Evolutionary conservation across 2,113 vertebrate species (phyloP).

Genomic region (Esox niger): DNA sequence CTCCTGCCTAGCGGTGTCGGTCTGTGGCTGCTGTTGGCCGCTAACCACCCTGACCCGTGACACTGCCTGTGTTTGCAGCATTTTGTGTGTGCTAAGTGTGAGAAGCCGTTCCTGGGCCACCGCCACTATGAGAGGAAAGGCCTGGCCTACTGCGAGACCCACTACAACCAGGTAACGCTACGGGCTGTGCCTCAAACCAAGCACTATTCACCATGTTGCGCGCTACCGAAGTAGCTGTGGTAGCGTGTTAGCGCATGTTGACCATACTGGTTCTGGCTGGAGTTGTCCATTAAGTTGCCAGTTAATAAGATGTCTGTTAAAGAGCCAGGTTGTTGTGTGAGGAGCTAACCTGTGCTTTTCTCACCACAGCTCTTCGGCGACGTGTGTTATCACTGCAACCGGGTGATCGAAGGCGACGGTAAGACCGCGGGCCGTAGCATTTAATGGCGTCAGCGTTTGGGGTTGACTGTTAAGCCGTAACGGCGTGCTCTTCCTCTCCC

Average conservation of each 20-base stretch:
- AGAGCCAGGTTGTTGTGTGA: slow-evolving; percentile 6
- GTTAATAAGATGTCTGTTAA: too few relatives aligned
- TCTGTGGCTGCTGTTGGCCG: not conserved
- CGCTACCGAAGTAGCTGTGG: too few relatives aligned
- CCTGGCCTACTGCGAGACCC: slow-evolving; percentile 94
- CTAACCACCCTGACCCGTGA: not conserved
- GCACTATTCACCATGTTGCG: too few relatives aligned
- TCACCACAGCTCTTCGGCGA: slow-evolving; percentile 90
- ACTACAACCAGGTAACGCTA: slow-evolving; percentile 98
- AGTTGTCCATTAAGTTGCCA: too few relatives aligned
- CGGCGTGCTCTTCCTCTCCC: slow-evolving; percentile 11
- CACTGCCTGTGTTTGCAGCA: slow-evolving; percentile 76
- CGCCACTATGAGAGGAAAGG: slow-evolving; percentile 97
- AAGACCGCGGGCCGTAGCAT: slow-evolving; percentile 45
- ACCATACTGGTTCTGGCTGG: too few relatives aligned
- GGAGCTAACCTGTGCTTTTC: slow-evolving; percentile 10
- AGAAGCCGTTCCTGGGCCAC: slow-evolving; percentile 97
- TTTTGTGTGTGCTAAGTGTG: slow-evolving; percentile 98
- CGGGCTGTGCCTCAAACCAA: too few relatives aligned
- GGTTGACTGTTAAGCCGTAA: not conserved
- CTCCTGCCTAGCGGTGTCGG: too few relatives aligned
- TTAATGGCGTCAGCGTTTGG: not conserved
- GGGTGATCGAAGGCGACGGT: slow-evolving; percentile 98
- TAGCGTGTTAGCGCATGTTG: too few relatives aligned
- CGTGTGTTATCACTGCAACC: slow-evolving; percentile 98